Evolutionary conservation across 1,140 invertebrate genomes (phyloP), one percentile per base, ranked within the genome.

Genomic region (Macrotrachela quadricornifera): DNA sequence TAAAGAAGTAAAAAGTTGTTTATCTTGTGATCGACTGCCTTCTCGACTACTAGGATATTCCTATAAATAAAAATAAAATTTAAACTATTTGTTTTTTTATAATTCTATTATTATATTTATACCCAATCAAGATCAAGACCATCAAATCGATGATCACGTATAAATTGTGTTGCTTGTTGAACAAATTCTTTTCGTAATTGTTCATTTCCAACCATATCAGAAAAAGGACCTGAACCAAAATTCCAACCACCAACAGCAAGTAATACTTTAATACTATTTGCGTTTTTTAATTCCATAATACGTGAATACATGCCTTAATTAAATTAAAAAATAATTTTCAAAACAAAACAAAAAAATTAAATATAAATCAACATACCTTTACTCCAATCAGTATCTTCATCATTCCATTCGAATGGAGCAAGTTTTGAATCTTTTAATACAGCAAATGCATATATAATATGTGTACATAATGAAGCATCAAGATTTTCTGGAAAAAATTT

Each of bases 121-220:
- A 92, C 86, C 86, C 87, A 95, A 65, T 92, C 87, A 58, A 95
- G 72, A 70, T 95, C 88, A 18, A 95, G 74, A 11, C 90, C 90
- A 70, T 95, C 87, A 66, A 95, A 94, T 60, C 84, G 80, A 64
- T 91, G 83, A 61, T 85, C 79, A 57, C 88, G 74, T 46, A 91
- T 72, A 64, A 88, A 92, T 67, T 81, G 81, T 14, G 92, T 76
- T 37, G 79, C 76, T 18, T 58, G 53, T 15, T 43, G 44, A 16
- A 57, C 56, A 56, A 66, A 67, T 8, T 49, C 46, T n/a, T 57
- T 18, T 13, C 62, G 55, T 30, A 46, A 51, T 50, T 56, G 49
- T 13, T 16, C 12, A 16, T 57, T 42, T 0, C 56, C 21, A 0
- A 61, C 57, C 57, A 65, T 59, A 36, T 39, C 45, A 15, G 59